phyloP scores from a whole-genome alignment of 2,888 invertebrate species.

The Petrophora chlorosata region DNA sequence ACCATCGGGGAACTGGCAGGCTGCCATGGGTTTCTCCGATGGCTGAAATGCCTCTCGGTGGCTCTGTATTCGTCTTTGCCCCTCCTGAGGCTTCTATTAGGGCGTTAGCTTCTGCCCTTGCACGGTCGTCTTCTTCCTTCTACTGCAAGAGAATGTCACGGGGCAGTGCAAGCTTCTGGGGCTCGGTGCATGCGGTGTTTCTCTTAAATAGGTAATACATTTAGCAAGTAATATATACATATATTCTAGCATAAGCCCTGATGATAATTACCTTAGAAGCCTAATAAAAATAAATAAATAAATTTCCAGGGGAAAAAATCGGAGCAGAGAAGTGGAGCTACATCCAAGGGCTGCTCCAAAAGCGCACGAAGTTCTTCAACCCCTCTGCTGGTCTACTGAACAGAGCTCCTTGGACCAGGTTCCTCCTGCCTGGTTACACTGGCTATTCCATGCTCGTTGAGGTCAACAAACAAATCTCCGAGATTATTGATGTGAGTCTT shows the following conservation, averaged over 20 bases:
- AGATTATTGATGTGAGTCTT: slow-evolving; percentile 46
- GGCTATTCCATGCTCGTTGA: slow-evolving; percentile 77
- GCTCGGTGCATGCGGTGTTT: too few relatives aligned
- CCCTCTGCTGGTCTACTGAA: slow-evolving; percentile 85
- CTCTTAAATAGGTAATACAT: too few relatives aligned
- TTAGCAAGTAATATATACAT: background rate
- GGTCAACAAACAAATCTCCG: slow-evolving; percentile 68
- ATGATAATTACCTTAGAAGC: background rate
- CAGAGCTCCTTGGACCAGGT: slow-evolving; percentile 84
- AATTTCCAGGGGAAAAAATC: slow-evolving; percentile 8
- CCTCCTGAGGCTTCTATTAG: too few relatives aligned
- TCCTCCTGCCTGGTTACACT: slow-evolving; percentile 77
- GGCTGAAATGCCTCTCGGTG: too few relatives aligned
- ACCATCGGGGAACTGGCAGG: too few relatives aligned
- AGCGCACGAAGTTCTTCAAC: slow-evolving; percentile 63
- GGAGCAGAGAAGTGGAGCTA: slow-evolving; percentile 2
- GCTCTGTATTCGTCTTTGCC: too few relatives aligned
- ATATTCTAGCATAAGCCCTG: background rate
- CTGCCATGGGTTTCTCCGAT: too few relatives aligned
- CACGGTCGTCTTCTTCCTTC: too few relatives aligned
- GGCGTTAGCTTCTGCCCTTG: too few relatives aligned
- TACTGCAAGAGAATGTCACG: too few relatives aligned
- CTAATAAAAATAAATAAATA: background rate
- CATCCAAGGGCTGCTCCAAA: slow-evolving; percentile 26
- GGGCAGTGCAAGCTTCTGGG: too few relatives aligned